Evolutionary conservation across 1,140 invertebrate species (phyloP), one percentile per base, ranked within the genome.

Genomic region (Camponotus floridanus): DNA sequence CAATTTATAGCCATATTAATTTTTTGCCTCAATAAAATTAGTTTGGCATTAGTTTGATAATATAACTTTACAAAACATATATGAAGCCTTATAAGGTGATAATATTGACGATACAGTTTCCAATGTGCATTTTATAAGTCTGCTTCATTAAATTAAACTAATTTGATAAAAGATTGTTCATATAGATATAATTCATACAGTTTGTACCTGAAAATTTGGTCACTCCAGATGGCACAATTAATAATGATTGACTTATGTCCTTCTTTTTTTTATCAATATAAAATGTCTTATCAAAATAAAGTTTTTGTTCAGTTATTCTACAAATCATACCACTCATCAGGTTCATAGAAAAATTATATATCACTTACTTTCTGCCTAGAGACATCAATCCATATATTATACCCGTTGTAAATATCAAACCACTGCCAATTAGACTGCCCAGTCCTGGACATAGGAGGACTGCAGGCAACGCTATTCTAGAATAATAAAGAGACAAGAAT

Each of bases 331-430:
- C 18, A 15, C 9, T 26, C 6, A 11, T 18, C 0, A 31, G 33
- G 45, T 42, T 55, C 39, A n/a, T 0, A 0, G 39, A 31, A 33
- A 33, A 74, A 73, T 61, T 48, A 3, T 74, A 64, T 33, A 64
- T 55, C n/a, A 73, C 79, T 83, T 83, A 83, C 98, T 98, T 98
- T 95, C 97, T 98, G 79, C 98, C 98, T 86, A 99, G 95, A 42
- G 98, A 97, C 98, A 99, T 98, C 96, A 99, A 96, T 91, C 98
- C 98, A 95, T 99, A 99, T 57, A 99, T 95, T 78, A 98, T 96
- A 61, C 98, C 98, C 70, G 98, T 98, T 18, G 95, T 96, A 95
- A 99, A 98, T 92, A 99, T 97, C 51, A 99, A 94, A 48, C 98
- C 98, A 95, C 97, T 97, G 88, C 98, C 98, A 93, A 99, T 97